A percentile compares a stretch with the other conserved stretches of the same genome.
phyloP scores from a whole-genome alignment of 2,888 invertebrate species.

The Netelia fuscicornis region DNA sequence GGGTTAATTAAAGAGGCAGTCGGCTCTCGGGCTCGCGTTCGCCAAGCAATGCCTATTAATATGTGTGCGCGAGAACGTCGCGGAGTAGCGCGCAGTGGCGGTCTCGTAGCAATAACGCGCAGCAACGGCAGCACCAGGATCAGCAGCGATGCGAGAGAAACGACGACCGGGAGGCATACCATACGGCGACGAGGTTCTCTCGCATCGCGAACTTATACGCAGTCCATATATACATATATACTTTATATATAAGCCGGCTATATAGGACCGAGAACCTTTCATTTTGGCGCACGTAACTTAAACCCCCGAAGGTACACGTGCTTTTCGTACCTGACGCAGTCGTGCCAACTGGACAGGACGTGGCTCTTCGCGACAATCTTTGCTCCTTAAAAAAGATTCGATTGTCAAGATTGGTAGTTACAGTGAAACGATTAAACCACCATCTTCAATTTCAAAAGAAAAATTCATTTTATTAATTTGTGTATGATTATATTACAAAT shows the following conservation, averaged over 20 bases:
- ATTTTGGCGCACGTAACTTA: constrained; percentile 17
- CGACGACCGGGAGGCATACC: constrained; percentile 57
- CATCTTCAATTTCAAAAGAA: no score
- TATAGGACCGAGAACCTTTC: constrained; percentile 21
- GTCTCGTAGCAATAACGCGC: constrained; percentile 16
- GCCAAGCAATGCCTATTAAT: constrained; percentile 71
- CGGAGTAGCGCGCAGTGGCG: constrained; percentile 54
- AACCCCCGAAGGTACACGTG: constrained; percentile 23
- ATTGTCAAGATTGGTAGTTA: no score
- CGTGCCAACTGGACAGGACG: constrained; percentile 29
- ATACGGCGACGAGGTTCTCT: constrained; percentile 41
- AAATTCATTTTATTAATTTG: background rate
- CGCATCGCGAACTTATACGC: constrained; percentile 32
- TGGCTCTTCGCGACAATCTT: background rate
- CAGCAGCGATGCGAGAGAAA: constrained; percentile 56
- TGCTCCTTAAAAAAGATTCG: background rate
- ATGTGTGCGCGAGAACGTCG: constrained; percentile 67
- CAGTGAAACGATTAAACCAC: no score
- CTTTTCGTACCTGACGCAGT: constrained; percentile 4
- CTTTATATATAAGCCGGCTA: constrained; percentile 9
- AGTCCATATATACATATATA: constrained; percentile 16
- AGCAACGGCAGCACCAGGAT: constrained; percentile 51
- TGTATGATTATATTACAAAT: background rate
- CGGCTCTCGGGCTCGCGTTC: constrained; percentile 67
- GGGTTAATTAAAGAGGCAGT: constrained; percentile 81